These are phyloP conservation scores for Harpalus rubripes DNA, from an alignment of 2,888 invertebrate genomes.

Conservation along the genomic window DNA sequence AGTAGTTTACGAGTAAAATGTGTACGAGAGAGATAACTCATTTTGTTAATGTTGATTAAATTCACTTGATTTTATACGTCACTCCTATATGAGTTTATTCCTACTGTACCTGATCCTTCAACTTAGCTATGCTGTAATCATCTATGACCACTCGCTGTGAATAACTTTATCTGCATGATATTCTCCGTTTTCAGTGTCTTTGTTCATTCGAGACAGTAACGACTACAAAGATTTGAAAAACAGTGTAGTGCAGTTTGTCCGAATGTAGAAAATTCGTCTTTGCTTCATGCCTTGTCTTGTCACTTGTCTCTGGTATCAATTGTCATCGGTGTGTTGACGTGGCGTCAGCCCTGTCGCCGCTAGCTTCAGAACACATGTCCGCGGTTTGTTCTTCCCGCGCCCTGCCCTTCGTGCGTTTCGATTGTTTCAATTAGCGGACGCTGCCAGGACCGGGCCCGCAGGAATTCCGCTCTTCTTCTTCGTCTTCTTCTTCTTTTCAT, in stretches of 20 bases:
- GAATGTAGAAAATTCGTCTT: neutral
- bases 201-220: too few relatives aligned
- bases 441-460: constrained; percentile 60
- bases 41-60: too few relatives aligned
- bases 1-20: too few relatives aligned
- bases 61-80: too few relatives aligned
- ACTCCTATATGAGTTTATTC: too few relatives aligned
- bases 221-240: neutral
- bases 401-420: constrained; percentile 54
- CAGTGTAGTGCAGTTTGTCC: neutral
- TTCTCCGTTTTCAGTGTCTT: too few relatives aligned
- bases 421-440: constrained; percentile 66
- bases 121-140: too few relatives aligned
- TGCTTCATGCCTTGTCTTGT: constrained; percentile 50
- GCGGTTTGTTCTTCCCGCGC: constrained; percentile 17
- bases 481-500: constrained; percentile 58
- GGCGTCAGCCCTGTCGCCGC: constrained; percentile 72
- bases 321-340: constrained; percentile 51
- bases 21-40: too few relatives aligned
- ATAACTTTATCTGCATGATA: too few relatives aligned
- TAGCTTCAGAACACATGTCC: constrained; percentile 74
- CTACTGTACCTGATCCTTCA: too few relatives aligned
- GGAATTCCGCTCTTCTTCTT: constrained; percentile 37
- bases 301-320: constrained; percentile 54
- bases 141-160: too few relatives aligned